Evolutionary conservation across 2,888 invertebrate species (phyloP).

Genomic region (Nomada flava): DNA sequence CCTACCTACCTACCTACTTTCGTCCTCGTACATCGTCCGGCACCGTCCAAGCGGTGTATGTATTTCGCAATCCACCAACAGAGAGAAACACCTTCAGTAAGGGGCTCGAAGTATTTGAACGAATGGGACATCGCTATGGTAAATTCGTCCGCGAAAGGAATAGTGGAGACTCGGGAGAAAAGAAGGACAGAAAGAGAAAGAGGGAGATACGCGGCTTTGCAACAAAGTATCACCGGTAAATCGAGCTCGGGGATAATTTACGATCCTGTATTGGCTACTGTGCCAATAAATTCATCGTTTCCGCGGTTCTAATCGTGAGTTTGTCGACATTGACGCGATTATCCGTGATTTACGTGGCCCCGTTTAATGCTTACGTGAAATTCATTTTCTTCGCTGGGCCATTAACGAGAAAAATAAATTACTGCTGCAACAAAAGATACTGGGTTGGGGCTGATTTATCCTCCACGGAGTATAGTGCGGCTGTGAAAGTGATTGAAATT

Average conservation of each 20-base stretch:
- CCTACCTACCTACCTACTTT: slow-evolving; percentile 81
- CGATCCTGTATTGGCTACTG: neutral
- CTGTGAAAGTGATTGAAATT: no score
- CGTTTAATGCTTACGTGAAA: neutral
- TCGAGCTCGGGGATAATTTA: slow-evolving; percentile 8
- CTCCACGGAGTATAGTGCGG: no score
- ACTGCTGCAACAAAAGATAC: no score
- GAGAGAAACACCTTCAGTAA: slow-evolving; percentile 46
- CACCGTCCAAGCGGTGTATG: slow-evolving; percentile 54
- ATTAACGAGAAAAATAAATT: neutral
- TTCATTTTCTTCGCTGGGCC: neutral
- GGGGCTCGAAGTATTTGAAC: slow-evolving; percentile 63
- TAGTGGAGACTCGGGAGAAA: neutral
- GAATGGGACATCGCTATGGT: slow-evolving; percentile 34
- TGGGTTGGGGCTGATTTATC: no score
- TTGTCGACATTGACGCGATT: neutral
- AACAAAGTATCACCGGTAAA: slow-evolving; percentile 12
- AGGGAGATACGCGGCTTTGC: slow-evolving; percentile 1
- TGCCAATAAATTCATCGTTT: neutral
- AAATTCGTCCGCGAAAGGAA: slow-evolving; percentile 44
- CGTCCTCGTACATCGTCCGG: slow-evolving; percentile 71
- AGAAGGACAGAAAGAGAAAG: neutral
- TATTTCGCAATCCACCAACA: slow-evolving; percentile 58
- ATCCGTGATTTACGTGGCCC: neutral
- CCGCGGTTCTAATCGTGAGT: no score